Conservation (phyloP, 2,113 vertebrate species). For the Thoracochromis brauschi region DNA sequence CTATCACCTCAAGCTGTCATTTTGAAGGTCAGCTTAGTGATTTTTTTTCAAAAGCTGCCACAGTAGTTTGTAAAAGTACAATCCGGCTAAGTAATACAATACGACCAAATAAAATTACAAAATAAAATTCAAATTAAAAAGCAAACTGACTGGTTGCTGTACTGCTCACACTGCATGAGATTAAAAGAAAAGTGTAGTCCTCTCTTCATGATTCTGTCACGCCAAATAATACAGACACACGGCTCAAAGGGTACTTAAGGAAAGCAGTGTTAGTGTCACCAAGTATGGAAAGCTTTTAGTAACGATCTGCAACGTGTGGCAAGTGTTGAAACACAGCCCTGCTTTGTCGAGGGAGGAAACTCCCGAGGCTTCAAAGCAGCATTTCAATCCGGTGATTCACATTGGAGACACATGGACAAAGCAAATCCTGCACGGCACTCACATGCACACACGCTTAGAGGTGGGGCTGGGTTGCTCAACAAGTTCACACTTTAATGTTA, state of each 20-base stretch:
- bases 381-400: constrained; percentile 58
- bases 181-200: neutral
- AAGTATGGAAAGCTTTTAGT: constrained; percentile 3
- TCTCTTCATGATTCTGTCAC: neutral
- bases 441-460: constrained; percentile 1
- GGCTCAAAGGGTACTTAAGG: neutral
- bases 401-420: neutral
- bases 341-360: constrained; percentile 37
- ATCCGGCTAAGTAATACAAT: neutral
- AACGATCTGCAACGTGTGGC: constrained; percentile 19
- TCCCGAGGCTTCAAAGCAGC: constrained; percentile 36
- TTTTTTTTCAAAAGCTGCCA: neutral
- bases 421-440: constrained; percentile 6
- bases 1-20: neutral
- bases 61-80: neutral
- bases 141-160: neutral
- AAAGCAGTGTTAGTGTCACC: neutral
- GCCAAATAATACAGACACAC: neutral
- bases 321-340: constrained; percentile 39
- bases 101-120: neutral
- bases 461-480: constrained; percentile 27
- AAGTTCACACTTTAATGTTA: neutral
- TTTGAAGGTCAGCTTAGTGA: neutral
- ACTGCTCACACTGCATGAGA: neutral
- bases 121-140: neutral